These are phyloP conservation scores for Machaerirhynchus nigripectus DNA, from an alignment of 2,113 vertebrate species.

Conservation along the genomic window DNA sequence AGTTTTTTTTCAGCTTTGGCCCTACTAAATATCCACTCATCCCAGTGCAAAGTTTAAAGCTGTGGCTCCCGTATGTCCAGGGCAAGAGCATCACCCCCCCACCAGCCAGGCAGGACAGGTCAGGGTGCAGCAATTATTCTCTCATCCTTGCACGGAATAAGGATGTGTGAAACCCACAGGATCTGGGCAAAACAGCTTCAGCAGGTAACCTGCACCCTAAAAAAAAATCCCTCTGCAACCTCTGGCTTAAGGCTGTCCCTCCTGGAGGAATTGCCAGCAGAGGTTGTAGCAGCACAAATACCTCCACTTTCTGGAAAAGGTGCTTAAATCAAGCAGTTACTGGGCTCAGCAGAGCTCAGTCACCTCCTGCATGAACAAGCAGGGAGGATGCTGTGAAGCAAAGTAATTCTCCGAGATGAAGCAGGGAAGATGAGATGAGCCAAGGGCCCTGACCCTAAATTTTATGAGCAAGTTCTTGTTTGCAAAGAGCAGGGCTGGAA, in stretches of 20 bases:
- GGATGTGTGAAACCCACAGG: background rate
- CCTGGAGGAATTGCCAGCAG: background rate
- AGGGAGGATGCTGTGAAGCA: background rate
- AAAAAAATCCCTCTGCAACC: background rate
- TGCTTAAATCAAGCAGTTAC: background rate
- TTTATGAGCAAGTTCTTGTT: constrained; percentile 6
- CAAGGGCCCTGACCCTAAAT: background rate
- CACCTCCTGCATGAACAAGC: background rate
- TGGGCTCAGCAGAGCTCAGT: background rate
- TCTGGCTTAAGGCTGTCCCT: background rate
- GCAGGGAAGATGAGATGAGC: background rate
- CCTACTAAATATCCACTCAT: background rate
- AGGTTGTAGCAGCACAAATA: background rate
- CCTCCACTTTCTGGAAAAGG: background rate
- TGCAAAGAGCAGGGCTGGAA: background rate
- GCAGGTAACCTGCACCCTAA: background rate
- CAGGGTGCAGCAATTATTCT: background rate
- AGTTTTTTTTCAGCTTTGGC: background rate
- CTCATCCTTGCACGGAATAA: rapidly evolving
- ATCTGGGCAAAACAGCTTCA: background rate
- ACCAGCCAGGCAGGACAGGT: background rate
- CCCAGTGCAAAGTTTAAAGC: background rate
- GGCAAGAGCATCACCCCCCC: rapidly evolving
- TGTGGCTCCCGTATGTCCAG: background rate
- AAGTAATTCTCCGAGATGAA: background rate